Conservation (phyloP, 2,888 invertebrate species). For the Mechanitis mazaeus region DNA sequence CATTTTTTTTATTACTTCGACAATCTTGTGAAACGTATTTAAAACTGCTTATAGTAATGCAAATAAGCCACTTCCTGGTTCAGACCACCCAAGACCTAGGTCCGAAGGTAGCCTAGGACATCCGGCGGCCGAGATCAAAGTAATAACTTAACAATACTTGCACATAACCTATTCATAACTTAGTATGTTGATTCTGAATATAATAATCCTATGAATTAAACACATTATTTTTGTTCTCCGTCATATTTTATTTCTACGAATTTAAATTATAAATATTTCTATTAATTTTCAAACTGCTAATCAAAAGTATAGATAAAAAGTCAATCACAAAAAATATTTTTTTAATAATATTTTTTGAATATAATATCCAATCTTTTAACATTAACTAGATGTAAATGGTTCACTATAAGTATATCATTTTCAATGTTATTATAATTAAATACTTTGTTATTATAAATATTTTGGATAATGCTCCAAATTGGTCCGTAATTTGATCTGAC, state of each 20-base stretch:
- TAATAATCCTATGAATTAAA: too few species aligned
- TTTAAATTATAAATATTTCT: too few species aligned
- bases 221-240: too few species aligned
- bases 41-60: not conserved
- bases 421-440: not conserved
- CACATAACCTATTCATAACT: not conserved
- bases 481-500: not conserved
- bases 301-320: too few species aligned
- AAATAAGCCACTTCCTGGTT: constrained; percentile 1
- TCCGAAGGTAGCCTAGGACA: not conserved
- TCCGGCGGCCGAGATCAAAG: constrained; percentile 5
- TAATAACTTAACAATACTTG: constrained; percentile 1
- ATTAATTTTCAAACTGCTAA: too few species aligned
- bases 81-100: constrained; percentile 3
- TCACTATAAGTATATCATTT: not conserved
- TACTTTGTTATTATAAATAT: not conserved
- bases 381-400: not conserved
- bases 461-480: not conserved
- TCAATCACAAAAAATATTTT: too few species aligned
- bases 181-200: too few species aligned
- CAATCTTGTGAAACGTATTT: too few species aligned
- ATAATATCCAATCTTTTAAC: too few species aligned
- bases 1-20: too few species aligned
- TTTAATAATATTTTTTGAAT: too few species aligned
- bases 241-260: too few species aligned